Evolutionary conservation across 1,140 invertebrate genomes (phyloP), one percentile per base, ranked within the genome.

Genomic region (Lethocerus indicus): DNA sequence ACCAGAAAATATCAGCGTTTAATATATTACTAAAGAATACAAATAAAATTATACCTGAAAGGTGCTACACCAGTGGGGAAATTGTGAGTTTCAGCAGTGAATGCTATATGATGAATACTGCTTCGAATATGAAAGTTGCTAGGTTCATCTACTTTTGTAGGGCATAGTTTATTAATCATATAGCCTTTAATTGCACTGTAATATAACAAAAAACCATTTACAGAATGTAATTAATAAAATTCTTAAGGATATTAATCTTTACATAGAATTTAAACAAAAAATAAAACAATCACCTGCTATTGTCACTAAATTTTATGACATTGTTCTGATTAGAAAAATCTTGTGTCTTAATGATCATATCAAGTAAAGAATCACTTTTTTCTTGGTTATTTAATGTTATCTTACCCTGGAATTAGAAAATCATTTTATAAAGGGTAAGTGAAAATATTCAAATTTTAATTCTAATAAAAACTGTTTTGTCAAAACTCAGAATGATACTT

Each of bases 61-160:
- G 87, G 87, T 5, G 86, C 81, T 39, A 88, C 82, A 39, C 89
- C 93, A 35, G 94, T 98, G 5, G 94, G 94, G 71, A 98, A 98
- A 63, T 98, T 98, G 63, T 98, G 94, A 0, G 94, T 98, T 69
- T 98, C 94, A 0, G 94, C 94, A 6, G 94, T 97, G 58, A 97
- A 97, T 59, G 95, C 92, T n/a, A 97, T 76, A 67, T 98, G 88
- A 5, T 82, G 80, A n/a, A 77, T 70, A 28, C 39, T 50, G 0
- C 70, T 64, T 7, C 67, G 56, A 28, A 73, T 60, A 35, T 73
- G 54, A 39, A 95, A 75, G 54, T 70, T 60, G 50, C 86, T 83
- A 0, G 86, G 72, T 27, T 62, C 66, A 27, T 63, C 44, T 9
- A 76, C 70, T 21, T 76, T 64, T 29, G 59, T 62, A 1, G 90